Evolutionary conservation across 2,797 vertebrate species (phyloP), one percentile per base, ranked within the genome.

Genomic region (Cercopithecus neglectus): DNA sequence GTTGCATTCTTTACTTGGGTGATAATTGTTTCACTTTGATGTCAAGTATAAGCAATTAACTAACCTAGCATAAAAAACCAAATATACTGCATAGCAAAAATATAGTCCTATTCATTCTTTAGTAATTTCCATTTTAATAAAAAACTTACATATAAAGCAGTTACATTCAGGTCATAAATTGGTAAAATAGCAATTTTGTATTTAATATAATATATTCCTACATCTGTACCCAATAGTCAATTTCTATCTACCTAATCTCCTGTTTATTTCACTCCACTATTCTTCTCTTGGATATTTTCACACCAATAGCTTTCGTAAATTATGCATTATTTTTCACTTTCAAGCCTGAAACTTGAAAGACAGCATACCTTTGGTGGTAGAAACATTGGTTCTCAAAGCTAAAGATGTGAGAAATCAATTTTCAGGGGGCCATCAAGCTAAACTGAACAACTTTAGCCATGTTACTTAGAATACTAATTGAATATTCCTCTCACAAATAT

Each of bases 71-170:
- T 33, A 70, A 85, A 48, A 81, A 79, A 75, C 44, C 28, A 50
- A 91, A 92, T 16, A 59, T n/a, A 39, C 17, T 10, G 1, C 26
- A 50, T 36, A 16, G 9, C 2, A 72, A 91, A 88, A 96, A 79
- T 55, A 59, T 5, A 53, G 21, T 53, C 9, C n/a, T 78, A 78
- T 67, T 74, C 85, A 81, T 64, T 76, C 24, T 80, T 67, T 11
- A 89, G 36, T 46, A 81, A 39, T 85, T 95, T 96, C 24, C n/a
- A 64, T 28, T 76, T 94, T 36, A 89, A 57, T 91, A 86, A 87
- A 70, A 91, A 96, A 67, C 11, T 10, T 85, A 59, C 87, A 57
- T 41, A 48, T 79, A 26, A 67, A 97, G 44, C 26, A 72, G 16
- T 95, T 83, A 70, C 46, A 86, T 61, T 26, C 70, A 89, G 41